Conservation (phyloP, 2,797 vertebrate genomes). For the Sebastes nivosus region DNA sequence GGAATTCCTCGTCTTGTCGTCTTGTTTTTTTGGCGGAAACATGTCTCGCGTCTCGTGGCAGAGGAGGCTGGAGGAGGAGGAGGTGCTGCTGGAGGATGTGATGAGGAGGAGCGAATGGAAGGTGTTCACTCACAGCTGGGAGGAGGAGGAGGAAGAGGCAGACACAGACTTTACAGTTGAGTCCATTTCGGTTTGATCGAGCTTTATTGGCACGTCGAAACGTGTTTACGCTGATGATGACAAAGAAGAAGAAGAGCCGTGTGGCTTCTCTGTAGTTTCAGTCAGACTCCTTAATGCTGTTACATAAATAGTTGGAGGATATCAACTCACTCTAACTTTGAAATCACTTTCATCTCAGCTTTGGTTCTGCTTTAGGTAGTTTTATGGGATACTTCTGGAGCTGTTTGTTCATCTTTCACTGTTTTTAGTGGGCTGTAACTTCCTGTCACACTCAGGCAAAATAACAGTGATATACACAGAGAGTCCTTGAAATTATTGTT, state of each 20-base stretch:
- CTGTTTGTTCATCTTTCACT: background rate
- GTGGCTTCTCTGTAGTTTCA: background rate
- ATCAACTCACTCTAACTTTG: background rate
- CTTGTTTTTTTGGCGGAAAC: background rate
- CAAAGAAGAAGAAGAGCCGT: background rate
- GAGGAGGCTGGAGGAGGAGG: conserved; percentile 76
- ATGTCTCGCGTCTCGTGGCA: conserved; percentile 79
- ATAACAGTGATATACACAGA: background rate
- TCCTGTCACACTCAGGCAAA: background rate
- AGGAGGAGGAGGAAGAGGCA: conserved; percentile 65
- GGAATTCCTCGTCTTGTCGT: background rate
- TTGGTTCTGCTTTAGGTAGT: background rate
- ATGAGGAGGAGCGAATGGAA: conserved; percentile 74
- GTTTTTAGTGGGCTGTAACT: background rate
- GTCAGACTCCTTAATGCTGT: background rate
- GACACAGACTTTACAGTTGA: conserved; percentile 81
- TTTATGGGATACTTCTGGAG: background rate
- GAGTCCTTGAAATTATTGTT: background rate
- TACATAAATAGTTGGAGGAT: rapidly evolving
- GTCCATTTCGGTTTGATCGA: conserved; percentile 43
- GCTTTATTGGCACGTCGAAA: background rate
- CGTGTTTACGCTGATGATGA: background rate
- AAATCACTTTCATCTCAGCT: background rate
- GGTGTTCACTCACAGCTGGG: conserved; percentile 69
- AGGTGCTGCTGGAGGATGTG: conserved; percentile 72